Evolutionary conservation across 2,888 invertebrate species (phyloP), one percentile per base, ranked within the genome.

Genomic region (Perizoma affinitatum): DNA sequence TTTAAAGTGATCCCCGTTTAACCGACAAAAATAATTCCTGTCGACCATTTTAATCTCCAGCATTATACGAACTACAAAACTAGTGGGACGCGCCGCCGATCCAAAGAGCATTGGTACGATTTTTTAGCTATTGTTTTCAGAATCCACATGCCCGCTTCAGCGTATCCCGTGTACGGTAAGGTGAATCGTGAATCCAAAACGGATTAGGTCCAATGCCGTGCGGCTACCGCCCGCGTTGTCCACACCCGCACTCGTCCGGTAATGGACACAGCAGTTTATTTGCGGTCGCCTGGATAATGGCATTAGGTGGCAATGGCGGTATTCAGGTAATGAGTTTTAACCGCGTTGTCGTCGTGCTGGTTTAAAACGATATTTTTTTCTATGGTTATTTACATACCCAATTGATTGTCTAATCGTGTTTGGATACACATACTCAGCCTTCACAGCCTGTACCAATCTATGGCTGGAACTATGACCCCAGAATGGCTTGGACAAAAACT

Each of bases 131-230:
- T 38, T 1, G 4, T 6, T 38, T 6, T 7, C 7, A 38, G 5
- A 6, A 1, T 38, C 6, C 4, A 38, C 38, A 38, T 38, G 41
- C 11, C 51, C 47, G 55, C 60, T 41, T 54, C 41, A 54, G 40
- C 42, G 5, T 33, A n/a, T 6, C 35, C 4, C 46, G 51, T 60
- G 42, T 10, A 11, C 50, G 54, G 38, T 11, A 11, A 33, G 22
- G 22, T 22, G 22, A 34, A 54, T 54, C 36, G 54, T 52, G 51
- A 51, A 52, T 55, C 11, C 47, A 44, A 55, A 60, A 60, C 43
- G 55, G 60, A 60, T 60, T 60, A 55, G 43, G 51, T 45, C 34
- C 54, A 59, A 59, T 45, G 54, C 59, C 42, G 50, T 33, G 34
- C 34, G 34, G 33, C 50, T 5, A 41, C 49, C 42, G 41, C 22